Base-by-base conservation (phyloP, 2,888 invertebrate genomes). In the Omphaloscelis lunosa region DNA sequence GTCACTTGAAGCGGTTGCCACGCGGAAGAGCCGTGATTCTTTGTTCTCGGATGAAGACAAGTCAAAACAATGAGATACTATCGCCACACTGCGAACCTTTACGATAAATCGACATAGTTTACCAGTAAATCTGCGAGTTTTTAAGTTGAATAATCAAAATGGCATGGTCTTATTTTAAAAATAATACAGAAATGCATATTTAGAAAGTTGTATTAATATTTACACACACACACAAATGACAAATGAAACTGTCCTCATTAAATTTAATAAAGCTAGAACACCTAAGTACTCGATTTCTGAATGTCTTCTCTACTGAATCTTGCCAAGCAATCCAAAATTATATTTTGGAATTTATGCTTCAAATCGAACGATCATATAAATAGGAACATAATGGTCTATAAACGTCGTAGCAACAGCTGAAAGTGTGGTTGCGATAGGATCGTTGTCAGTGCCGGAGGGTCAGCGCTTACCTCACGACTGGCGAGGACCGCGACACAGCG, bases 1-100 rank as follows among this genome's bases (percentile, higher is more conserved):
- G 95, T 95, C 96, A 96, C 94, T 95, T 92, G 95, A 89, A 91
- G 91, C 88, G 86, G 95, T 95, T 94, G 92, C 94, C 91, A 95
- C 90, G 94, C 95, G 95, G 96, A 96, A 96, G 93, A 92, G 88
- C 81, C 88, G 87, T 90, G 91, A 91, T 92, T 93, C 94, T 94
- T 95, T 95, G 94, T 94, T 93, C 94, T 90, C 91, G 78, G 89
- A 88, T 89, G 89, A 91, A 93, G 91, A 92, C 91, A 92, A 93
- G 88, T 94, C 91, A 92, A 92, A 90, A 95, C 94, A 94, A 94
- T 93, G 90, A 93, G 92, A 93, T 94, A 91, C 91, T 93, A 92
- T 92, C 87, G 91, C 91, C 90, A 91, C 91, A 90, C 88, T 89
- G 91, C 88, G 85, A 91, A 90, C 91, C 91, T 93, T 91, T 74